Conservation (phyloP, 2,113 vertebrate genomes). For the Urocynchramus pylzowi region DNA sequence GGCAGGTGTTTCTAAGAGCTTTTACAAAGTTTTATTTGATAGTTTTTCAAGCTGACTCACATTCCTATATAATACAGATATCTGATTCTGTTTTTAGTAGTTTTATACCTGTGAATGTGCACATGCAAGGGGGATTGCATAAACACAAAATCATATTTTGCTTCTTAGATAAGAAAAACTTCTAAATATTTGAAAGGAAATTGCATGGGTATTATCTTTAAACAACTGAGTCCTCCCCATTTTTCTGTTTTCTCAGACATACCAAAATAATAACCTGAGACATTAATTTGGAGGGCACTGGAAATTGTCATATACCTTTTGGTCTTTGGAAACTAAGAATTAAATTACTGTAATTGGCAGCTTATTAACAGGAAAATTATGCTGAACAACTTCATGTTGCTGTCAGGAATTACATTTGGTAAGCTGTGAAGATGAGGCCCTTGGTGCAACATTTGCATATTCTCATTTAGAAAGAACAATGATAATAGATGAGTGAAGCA, state of each 20-base stretch:
- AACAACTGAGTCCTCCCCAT: slow-evolving; percentile 18
- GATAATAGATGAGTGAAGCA: slow-evolving; percentile 74
- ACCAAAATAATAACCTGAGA: slow-evolving; percentile 54
- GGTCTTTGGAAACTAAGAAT: slow-evolving; percentile 60
- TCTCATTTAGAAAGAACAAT: slow-evolving; percentile 81
- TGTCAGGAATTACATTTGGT: slow-evolving; percentile 77
- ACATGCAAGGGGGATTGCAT: background rate
- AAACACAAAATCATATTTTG: background rate
- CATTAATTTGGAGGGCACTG: background rate
- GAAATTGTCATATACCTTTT: slow-evolving; percentile 19
- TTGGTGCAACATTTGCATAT: slow-evolving; percentile 79
- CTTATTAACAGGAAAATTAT: slow-evolving; percentile 89
- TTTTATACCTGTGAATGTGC: fast-evolving
- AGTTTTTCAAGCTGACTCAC: background rate
- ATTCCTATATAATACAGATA: background rate
- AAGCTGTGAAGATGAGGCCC: slow-evolving; percentile 63
- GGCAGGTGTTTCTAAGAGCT: background rate
- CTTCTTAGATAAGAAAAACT: slow-evolving; percentile 27
- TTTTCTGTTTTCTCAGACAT: slow-evolving; percentile 63
- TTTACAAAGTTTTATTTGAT: background rate
- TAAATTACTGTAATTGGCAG: slow-evolving; percentile 86
- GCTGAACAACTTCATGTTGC: slow-evolving; percentile 80
- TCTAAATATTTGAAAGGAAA: slow-evolving; percentile 43
- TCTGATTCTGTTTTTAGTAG: background rate
- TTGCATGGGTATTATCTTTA: slow-evolving; percentile 22